Base-by-base conservation (phyloP, 2,113 vertebrate species). In the Cygnus buccinator region DNA sequence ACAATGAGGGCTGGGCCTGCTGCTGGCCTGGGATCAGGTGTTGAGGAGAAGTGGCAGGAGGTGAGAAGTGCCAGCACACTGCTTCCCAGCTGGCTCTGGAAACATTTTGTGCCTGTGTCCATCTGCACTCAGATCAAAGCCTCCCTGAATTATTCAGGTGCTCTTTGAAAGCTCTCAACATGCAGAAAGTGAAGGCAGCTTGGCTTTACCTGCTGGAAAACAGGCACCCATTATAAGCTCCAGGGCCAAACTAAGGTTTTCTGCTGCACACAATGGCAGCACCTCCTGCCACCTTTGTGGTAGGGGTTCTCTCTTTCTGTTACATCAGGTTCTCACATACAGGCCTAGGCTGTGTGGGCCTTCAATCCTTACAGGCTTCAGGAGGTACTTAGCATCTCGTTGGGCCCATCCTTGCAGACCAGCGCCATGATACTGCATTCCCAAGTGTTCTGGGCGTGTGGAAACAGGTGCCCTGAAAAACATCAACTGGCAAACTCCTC, bases 71-170 rank as follows among this genome's bases (percentile, higher is more conserved):
- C 97, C 91, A 97, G 95, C 68, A 66, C 94, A 90, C 97, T 97
- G 98, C 97, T 93, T 98, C 94, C 97, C 98, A 99, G 97, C 98
- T 99, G 98, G 97, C 98, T 97, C 80, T 93, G 96, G 95, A 98
- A 97, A 96, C 97, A 97, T 90, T 97, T 98, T 97, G 97, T 94
- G 72, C 97, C 93, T 80, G 86, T 89, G 95, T 97, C 97, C 88
- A 11, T 97, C 97, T 95, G 93, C 95, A 93, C 90, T 74, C 87
- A 26, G 65, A 97, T 98, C 97, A 98, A 98, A 98, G 96, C 92
- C 82, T 91, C 73, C 92, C 98, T 99, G 94, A 99, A 99, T 98
- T 98, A 99, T 99, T 99, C 98, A 99, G 94, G 82, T 95, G 84
- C 93, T 97, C 97, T 98, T 98, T 96, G 95, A 96, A 97, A 95